These are phyloP conservation scores for Syngnathus rostellatus DNA, from an alignment of 2,797 vertebrate genomes.

Conservation along the genomic window DNA sequence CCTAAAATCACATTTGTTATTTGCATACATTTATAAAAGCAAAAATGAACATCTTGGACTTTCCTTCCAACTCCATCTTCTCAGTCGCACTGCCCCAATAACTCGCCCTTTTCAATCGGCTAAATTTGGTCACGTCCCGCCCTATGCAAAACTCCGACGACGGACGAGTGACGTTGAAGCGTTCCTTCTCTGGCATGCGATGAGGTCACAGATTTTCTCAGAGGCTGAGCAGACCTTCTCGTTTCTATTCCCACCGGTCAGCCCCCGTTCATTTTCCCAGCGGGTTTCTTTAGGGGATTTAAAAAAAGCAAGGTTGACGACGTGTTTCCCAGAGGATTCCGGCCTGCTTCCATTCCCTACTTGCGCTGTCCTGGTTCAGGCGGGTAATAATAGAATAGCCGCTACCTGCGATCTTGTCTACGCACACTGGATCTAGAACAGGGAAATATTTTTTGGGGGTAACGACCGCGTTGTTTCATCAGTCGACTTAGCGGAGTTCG, in stretches of 20 bases:
- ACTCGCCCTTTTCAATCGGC: not conserved
- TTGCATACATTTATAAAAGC: too few relatives aligned
- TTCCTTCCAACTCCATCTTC: too few relatives aligned
- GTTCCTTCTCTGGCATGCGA: not conserved
- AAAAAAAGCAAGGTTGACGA: constrained; percentile 44
- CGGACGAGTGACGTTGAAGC: not conserved
- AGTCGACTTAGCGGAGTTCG: too few relatives aligned
- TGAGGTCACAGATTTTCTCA: constrained; percentile 8
- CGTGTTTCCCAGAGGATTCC: constrained; percentile 59
- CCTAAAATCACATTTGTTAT: too few relatives aligned
- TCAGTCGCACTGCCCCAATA: not conserved
- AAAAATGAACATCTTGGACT: too few relatives aligned
- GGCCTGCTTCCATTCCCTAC: constrained; percentile 73
- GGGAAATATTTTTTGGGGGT: not conserved
- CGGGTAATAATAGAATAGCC: constrained; percentile 69
- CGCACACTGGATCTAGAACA: constrained; percentile 13
- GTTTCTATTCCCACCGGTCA: constrained; percentile 40
- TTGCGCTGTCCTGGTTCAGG: constrained; percentile 75
- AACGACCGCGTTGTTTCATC: too few relatives aligned
- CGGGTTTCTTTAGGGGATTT: constrained; percentile 30
- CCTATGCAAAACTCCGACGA: not conserved
- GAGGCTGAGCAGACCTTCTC: not conserved
- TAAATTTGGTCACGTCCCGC: not conserved
- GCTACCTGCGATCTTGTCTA: constrained; percentile 39
- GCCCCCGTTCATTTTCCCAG: constrained; percentile 49